Evolutionary conservation across 2,113 vertebrate genomes (phyloP).

Genomic region (Onychorhynchus coronatus): DNA sequence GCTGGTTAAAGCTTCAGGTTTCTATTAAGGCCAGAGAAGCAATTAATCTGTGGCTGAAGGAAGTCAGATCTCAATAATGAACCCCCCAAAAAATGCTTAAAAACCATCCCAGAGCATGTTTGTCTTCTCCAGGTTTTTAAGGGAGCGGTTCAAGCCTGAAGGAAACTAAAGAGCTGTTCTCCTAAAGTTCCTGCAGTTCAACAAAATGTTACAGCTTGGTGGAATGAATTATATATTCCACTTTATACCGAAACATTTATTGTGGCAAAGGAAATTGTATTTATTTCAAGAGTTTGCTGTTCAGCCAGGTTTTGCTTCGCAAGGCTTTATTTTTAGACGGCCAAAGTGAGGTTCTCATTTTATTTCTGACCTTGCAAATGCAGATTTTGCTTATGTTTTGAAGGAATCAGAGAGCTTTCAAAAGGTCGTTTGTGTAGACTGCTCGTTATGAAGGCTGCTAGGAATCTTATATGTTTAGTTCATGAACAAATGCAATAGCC

Average conservation of each 20-base stretch:
- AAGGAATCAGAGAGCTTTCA: background rate
- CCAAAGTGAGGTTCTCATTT: background rate
- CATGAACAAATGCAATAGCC: background rate
- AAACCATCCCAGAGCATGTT: background rate
- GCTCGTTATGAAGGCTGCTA: background rate
- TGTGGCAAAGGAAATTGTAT: background rate
- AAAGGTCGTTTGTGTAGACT: background rate
- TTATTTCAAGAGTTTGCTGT: background rate
- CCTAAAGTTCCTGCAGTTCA: background rate
- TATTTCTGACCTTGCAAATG: background rate
- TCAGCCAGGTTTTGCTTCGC: background rate
- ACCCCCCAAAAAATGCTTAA: background rate
- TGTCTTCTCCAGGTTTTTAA: background rate
- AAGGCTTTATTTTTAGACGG: background rate
- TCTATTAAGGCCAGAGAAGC: background rate
- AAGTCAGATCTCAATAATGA: background rate
- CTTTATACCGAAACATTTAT: background rate
- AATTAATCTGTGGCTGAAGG: background rate
- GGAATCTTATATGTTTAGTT: background rate
- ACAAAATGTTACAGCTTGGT: background rate
- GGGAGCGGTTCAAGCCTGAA: background rate
- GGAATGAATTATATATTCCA: background rate
- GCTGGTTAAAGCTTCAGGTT: background rate
- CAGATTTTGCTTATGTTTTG: background rate
- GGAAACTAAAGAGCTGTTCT: background rate